Base-by-base conservation (phyloP, 2,113 vertebrate species). In the Esox niger region DNA sequence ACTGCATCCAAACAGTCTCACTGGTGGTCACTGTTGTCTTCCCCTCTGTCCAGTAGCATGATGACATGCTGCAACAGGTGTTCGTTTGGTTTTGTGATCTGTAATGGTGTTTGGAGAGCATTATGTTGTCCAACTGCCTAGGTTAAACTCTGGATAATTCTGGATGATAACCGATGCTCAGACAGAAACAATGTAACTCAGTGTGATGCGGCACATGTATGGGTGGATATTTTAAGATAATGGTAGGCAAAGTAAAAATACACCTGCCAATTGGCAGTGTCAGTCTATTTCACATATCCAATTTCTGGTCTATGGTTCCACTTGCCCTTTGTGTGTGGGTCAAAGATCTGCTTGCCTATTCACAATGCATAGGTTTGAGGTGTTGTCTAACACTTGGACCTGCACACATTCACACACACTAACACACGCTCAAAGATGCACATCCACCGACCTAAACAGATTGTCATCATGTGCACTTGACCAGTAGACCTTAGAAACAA, bases 1-100 rank as follows among this genome's bases (percentile, higher is more conserved):
- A 77, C 58, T 71, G 70, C 66, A 33, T 76, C 78, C 64, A 75
- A 79, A 82, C 81, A 84, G 72, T 78, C 54, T 23, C 49, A 10
- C n/a, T 13, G 30, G 25, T 4, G 7, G 4, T 54, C 31, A 62
- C 70, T 68, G 33, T 76, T 62, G 23, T n/a, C 71, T 29, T 32
- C 23, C 29, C 27, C 20, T 26, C 1, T 21, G 21, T 25, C 23
- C 27, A 46, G 21, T 59, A 32, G 9, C 66, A 31, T 3, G 2
- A 46, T 32, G 70, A 72, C 69, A 70, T 69, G 6, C 63, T 38
- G 78, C 81, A 83, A 83, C 79, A 87, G 79, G 82, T 88, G 82
- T n/a, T 21, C 9, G 25, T 29, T 21, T 57, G 21, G 6, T 25
- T 27, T 23, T 57, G 23, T 57, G 21, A 27, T 25, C 30, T 43